Percentiles rank a stretch among this genome's conserved stretches.
These are phyloP conservation scores for Nematolebias whitei DNA, from an alignment of 2,113 vertebrate species.

Conservation along the genomic window DNA sequence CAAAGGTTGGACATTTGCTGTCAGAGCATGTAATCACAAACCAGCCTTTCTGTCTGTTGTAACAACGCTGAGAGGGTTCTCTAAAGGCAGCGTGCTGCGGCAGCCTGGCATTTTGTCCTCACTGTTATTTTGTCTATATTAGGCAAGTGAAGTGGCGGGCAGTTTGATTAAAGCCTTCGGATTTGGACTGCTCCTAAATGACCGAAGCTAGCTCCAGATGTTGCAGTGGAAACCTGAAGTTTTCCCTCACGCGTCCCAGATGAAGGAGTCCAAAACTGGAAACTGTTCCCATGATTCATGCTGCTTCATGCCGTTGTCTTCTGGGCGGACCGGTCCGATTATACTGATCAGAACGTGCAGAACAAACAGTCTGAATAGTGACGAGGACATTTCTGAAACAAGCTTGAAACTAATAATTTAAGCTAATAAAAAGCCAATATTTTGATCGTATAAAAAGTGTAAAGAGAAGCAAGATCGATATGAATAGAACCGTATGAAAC, in stretches of 20 bases:
- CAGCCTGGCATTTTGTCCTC: neutral
- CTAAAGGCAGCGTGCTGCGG: conserved; percentile 14
- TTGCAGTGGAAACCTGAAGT: conserved; percentile 53
- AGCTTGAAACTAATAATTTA: no score
- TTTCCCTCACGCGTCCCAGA: conserved; percentile 44
- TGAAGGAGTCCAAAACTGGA: conserved; percentile 54
- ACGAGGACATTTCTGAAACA: no score
- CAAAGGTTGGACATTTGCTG: neutral
- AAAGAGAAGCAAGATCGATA: no score
- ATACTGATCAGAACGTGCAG: conserved; percentile 13
- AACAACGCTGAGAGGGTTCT: conserved; percentile 10
- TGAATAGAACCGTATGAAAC: no score
- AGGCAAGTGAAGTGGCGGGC: conserved; percentile 37
- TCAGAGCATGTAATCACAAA: conserved; percentile 27
- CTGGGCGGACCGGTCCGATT: conserved; percentile 20
- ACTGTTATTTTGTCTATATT: conserved; percentile 66
- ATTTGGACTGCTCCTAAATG: conserved; percentile 26
- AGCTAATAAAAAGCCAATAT: no score
- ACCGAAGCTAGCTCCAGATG: conserved; percentile 60
- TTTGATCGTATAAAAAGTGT: no score
- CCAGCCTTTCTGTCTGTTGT: neutral
- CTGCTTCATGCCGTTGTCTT: conserved; percentile 48
- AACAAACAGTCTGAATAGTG: neutral
- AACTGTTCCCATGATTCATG: conserved; percentile 57
- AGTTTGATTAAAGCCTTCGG: conserved; percentile 45